Evolutionary conservation across 1,140 invertebrate species (phyloP), one percentile per base, ranked within the genome.

Genomic region (Drosophila funebris): DNA sequence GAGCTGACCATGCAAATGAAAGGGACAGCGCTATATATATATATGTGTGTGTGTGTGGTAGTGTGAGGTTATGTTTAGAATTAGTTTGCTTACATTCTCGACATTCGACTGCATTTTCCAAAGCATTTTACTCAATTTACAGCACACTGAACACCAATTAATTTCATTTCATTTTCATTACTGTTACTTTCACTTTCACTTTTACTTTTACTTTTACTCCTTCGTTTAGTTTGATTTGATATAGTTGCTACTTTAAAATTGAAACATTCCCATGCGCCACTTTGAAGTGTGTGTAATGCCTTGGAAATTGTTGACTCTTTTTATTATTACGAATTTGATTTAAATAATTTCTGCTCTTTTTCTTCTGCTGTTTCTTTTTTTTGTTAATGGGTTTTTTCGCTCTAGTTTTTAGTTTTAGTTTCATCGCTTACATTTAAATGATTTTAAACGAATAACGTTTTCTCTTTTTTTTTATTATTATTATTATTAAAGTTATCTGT

Each of bases 391-490:
- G 13, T 14, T 29, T 27, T 31, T 50, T 29, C 13, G 46, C 13
- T 48, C 29, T 29, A 39, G 37, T 16, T 41, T 39, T 56, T 68
- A 31, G 37, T 70, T 76, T 37, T 31, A 14, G 20, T 62, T 11
- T 36, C 61, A 52, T 54, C 8, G n/a, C 46, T 31, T 77, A 64
- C 7, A 41, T 43, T 44, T 54, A 77, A n/a, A 73, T 39, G 57
- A 62, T 62, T 76, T 75, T 73, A 67, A 76, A 81, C 61, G 66
- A 9, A 62, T 48, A 43, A 80, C 67, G 61, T 61, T 36, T 44
- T 14, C 43, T 41, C 74, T 61, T 44, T 43, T 63, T 20, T 61
- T 31, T 44, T 36, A 50, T 14, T 52, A 43, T 52, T 54, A 33
- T 74, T 80, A 46, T 67, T 56, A 44, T 66, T 82, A 71, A 41